phyloP scores from a whole-genome alignment of 1,140 invertebrate species.

The Laupala kohalensis region DNA sequence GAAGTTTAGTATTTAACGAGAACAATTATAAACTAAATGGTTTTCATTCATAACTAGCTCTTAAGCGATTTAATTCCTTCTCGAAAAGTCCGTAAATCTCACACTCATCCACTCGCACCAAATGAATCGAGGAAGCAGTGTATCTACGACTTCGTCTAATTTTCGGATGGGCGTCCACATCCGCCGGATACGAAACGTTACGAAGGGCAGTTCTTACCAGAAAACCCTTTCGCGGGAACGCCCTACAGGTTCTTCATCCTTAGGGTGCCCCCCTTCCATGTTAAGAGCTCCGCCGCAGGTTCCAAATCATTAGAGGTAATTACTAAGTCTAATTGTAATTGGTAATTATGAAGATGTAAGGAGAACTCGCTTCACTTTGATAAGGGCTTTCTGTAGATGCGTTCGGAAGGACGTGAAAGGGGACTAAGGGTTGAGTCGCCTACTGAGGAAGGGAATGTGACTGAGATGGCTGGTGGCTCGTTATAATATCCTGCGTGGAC shows the following conservation, averaged over 20 bases:
- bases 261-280: neutral
- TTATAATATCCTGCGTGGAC: too few species aligned
- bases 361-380: neutral
- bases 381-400: neutral
- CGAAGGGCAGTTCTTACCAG: neutral
- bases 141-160: neutral
- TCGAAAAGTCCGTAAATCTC: too few species aligned
- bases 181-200: neutral
- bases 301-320: neutral
- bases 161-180: neutral
- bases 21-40: too few species aligned
- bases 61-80: too few species aligned
- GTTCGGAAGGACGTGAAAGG: neutral
- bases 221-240: neutral
- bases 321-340: neutral
- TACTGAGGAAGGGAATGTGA: neutral
- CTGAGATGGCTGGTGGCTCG: neutral
- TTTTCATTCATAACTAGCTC: too few species aligned
- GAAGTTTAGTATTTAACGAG: too few species aligned
- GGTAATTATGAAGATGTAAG: neutral
- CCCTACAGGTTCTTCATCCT: too few species aligned
- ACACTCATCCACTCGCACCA: too few species aligned
- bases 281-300: neutral
- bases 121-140: too few species aligned
- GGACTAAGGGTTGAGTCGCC: neutral